Base-by-base conservation (phyloP, 2,888 invertebrate genomes). In the Heliconius aoede region DNA sequence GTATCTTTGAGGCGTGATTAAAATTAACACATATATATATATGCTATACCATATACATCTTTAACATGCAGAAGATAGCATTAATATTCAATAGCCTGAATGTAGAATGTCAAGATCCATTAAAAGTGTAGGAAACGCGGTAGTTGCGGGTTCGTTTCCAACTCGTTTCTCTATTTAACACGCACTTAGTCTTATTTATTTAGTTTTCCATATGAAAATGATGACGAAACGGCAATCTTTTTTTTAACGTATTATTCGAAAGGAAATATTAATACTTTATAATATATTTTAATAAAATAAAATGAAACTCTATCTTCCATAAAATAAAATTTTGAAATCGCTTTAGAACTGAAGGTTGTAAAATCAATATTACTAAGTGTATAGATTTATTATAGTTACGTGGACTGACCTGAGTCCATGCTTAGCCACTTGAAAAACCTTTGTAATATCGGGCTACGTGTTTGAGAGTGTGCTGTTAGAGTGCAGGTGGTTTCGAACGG, bases 351-450 rank as follows among this genome's bases (percentile, higher is more conserved):
- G 18, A 46, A 46, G 46, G 46, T 46, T 65, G 24, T 65, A 65
- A 65, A 40, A 65, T 65, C 65, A 65, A 65, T 65, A 65, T n/a
- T n/a, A n/a, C 24, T 65, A 36, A 24, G 65, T 36, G 40, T 15
- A 65, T 65, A 24, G 36, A 65, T 65, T 64, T 65, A 65, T 65
- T 65, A 65, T 65, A 65, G 36, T 65, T 24, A 40, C 64, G 36
- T 65, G 18, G 36, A 40, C 65, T 65, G 65, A 65, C 65, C 65
- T 36, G 36, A 65, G 65, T 65, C 65, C 65, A 65, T 65, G 65
- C 65, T 58, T 26, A 55, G 65, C 76, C 78, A 77, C 84, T 84
- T 62, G 21, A 46, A 72, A 72, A 72, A 62, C 61, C 72, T 72
- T 72, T 72, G 72, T 72, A 62, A 72, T 72, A 61, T 40, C 60